Evolutionary conservation across 2,113 vertebrate species (phyloP).

Genomic region (Desmodus rotundus): DNA sequence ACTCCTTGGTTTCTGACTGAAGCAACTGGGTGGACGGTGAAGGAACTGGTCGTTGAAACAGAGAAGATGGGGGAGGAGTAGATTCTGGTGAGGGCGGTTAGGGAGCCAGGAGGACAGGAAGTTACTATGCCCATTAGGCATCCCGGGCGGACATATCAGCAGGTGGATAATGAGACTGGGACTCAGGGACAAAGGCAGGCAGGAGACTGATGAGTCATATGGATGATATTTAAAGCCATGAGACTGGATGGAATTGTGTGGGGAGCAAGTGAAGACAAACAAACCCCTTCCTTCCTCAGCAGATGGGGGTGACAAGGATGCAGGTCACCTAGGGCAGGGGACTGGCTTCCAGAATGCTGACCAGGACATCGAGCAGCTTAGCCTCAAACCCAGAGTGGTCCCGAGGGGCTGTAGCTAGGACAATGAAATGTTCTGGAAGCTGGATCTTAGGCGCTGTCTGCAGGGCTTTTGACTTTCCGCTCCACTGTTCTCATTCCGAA

Average conservation of each 20-base stretch:
- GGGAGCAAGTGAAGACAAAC: not conserved
- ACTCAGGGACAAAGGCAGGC: not conserved
- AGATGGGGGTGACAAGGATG: not conserved
- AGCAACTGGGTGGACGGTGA: not conserved
- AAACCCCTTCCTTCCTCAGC: not conserved
- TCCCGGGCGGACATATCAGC: not conserved
- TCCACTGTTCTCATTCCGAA: not conserved
- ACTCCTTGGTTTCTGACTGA: not conserved
- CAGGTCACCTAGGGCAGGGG: not conserved
- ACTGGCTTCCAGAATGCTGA: not conserved
- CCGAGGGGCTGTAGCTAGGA: too few relatives aligned
- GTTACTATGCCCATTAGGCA: not conserved
- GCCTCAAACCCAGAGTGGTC: not conserved
- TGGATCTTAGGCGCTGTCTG: not conserved
- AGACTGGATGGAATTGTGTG: not conserved
- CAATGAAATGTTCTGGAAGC: not conserved
- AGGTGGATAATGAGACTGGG: not conserved
- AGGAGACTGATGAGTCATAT: not conserved
- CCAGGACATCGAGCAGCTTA: not conserved
- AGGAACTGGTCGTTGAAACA: not conserved
- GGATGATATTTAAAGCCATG: not conserved
- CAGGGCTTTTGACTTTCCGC: not conserved
- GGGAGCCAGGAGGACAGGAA: not conserved
- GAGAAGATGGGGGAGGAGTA: not conserved
- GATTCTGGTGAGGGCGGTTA: not conserved